Base-by-base conservation (phyloP, 2,113 vertebrate genomes). In the Jacana jacana region DNA sequence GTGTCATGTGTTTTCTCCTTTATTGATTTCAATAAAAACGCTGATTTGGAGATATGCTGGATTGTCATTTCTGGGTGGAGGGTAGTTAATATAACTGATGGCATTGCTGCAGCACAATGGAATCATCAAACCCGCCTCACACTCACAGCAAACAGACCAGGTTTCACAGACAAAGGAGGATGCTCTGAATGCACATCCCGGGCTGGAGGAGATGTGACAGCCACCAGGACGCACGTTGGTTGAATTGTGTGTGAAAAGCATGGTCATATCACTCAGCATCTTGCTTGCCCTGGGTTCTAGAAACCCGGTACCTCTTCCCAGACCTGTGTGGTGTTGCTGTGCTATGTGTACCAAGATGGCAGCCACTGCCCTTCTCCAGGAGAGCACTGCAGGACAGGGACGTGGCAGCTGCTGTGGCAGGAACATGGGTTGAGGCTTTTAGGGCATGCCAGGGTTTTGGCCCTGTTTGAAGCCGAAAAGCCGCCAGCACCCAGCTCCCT, bases 11-110 rank as follows among this genome's bases (percentile, higher is more conserved):
- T 91, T 91, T 88, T 89, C 72, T 89, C 86, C 69, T 95, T 97
- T 97, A 97, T 96, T 96, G 97, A 97, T 96, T 97, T 97, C 96
- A 97, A 97, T 97, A 97, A 97, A 97, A 97, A 91, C 95, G 95
- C 97, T 98, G 95, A 98, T 98, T 98, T 98, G 93, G 86, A 97
- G 97, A 96, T 95, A 85, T 91, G 93, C 81, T 95, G 92, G 97
- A 86, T 94, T 95, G 96, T 92, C 89, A 91, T 89, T 88, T 93
- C 58, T 87, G 81, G 78, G 80, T 49, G 46, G 79, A 70, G 37
- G 40, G 48, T 79, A 65, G 71, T 97, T 97, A 86, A 93, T 88
- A 63, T 77, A 91, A 96, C 54, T 86, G 75, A 91, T 54, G 37
- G 75, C 63, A 25, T 60, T 55, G 42, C 52, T 65, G 77, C 7